Percentiles rank a stretch among this genome's conserved stretches.
Evolutionary conservation across 2,797 vertebrate genomes (phyloP).

Genomic region (Malacoctenus gilli): DNA sequence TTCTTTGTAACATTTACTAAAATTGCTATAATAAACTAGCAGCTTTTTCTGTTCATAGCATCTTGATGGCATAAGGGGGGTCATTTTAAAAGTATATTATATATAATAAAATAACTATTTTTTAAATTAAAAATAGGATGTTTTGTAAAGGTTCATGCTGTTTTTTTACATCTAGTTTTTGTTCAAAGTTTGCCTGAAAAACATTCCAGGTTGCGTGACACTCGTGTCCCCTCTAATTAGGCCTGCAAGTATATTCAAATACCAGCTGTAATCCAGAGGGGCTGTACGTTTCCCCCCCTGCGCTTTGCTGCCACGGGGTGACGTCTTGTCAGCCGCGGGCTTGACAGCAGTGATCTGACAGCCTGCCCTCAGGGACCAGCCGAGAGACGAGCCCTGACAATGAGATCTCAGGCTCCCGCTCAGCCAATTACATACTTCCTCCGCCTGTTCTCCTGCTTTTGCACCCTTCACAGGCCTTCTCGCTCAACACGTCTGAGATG

Average conservation of each 20-base stretch:
- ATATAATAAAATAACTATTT: too few species aligned
- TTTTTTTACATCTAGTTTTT: too few species aligned
- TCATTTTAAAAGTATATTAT: too few species aligned
- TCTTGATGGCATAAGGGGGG: too few species aligned
- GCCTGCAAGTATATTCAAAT: slow-evolving; percentile 12
- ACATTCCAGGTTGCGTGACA: background rate
- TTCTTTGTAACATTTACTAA: too few species aligned
- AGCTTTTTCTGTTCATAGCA: too few species aligned
- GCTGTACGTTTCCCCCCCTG: slow-evolving; percentile 9
- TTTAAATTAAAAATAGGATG: too few species aligned
- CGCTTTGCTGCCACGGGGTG: slow-evolving; percentile 43
- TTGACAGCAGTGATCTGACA: slow-evolving; percentile 63
- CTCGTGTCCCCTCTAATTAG: slow-evolving; percentile 24
- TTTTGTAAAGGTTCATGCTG: too few species aligned
- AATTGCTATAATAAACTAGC: too few species aligned
- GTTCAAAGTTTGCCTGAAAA: background rate
- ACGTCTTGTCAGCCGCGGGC: slow-evolving; percentile 53
- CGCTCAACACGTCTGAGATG: slow-evolving; percentile 9
- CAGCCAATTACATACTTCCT: slow-evolving; percentile 51
- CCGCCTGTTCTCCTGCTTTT: slow-evolving; percentile 13
- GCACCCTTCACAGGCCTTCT: background rate
- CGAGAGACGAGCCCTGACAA: slow-evolving; percentile 49
- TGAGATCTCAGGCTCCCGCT: slow-evolving; percentile 39
- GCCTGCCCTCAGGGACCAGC: slow-evolving; percentile 56
- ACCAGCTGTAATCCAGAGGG: slow-evolving; percentile 36